Evolutionary conservation across 2,113 vertebrate genomes (phyloP).

Genomic region (Donacobius atricapilla): DNA sequence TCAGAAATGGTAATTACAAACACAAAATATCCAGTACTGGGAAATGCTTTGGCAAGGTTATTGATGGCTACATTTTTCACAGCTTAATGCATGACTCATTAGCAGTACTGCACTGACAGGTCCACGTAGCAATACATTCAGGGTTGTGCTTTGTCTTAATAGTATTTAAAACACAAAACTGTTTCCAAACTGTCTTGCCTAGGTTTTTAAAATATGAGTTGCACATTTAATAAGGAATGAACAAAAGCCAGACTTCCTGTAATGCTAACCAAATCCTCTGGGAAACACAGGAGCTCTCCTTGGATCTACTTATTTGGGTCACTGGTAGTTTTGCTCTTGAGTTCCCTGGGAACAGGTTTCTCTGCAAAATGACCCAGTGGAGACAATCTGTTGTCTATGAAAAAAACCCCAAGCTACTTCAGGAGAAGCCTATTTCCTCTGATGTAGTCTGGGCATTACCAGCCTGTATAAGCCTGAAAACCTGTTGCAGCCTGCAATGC

Average conservation of each 20-base stretch:
- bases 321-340: not conserved
- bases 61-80: not conserved
- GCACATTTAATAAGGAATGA: not conserved
- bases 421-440: not conserved
- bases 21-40: not conserved
- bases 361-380: not conserved
- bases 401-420: not conserved
- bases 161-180: not conserved
- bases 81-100: not conserved
- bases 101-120: not conserved
- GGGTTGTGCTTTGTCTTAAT: not conserved
- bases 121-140: not conserved
- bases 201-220: not conserved
- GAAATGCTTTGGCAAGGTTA: not conserved
- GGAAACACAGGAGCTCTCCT: not conserved
- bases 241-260: not conserved
- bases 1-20: not conserved
- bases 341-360: not conserved
- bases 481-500: not conserved
- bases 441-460: not conserved
- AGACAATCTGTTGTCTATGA: not conserved
- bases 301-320: not conserved
- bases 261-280: not conserved
- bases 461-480: not conserved
- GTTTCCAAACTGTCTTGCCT: not conserved